These are phyloP conservation scores for Cryptocephalus moraei DNA, from an alignment of 2,888 invertebrate species.

Conservation along the genomic window DNA sequence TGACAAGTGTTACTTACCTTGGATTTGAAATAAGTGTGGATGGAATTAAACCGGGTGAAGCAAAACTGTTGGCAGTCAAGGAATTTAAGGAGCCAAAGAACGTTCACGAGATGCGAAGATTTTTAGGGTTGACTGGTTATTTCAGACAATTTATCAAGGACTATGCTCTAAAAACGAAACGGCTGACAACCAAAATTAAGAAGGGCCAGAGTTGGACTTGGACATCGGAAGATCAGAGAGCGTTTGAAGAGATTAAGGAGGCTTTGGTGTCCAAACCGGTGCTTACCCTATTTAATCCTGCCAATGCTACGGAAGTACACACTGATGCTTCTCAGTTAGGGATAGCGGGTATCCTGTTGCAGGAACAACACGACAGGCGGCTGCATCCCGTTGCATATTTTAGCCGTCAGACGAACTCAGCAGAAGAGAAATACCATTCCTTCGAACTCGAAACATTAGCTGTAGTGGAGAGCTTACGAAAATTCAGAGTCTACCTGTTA, in stretches of 20 bases:
- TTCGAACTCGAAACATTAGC: too few relatives aligned
- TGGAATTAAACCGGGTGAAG: too few relatives aligned
- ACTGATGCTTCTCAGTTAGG: constrained; percentile 22
- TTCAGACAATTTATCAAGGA: constrained; percentile 22
- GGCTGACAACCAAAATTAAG: constrained; percentile 15
- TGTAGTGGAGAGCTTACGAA: too few relatives aligned
- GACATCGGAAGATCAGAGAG: constrained; percentile 7
- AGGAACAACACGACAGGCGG: constrained; percentile 16
- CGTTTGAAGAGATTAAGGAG: constrained; percentile 10
- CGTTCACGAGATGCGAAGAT: constrained; percentile 19
- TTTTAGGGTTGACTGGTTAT: constrained; percentile 22
- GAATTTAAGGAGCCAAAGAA: constrained; percentile 18
- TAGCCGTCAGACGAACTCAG: too few relatives aligned
- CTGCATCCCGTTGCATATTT: too few relatives aligned
- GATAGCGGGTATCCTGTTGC: constrained; percentile 22
- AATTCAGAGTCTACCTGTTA: too few relatives aligned
- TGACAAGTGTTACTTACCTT: constrained; percentile 8
- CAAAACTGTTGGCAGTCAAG: constrained; percentile 18
- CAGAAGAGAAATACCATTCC: too few relatives aligned
- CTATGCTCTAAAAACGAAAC: constrained; percentile 17
- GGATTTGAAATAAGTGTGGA: constrained; percentile 17
- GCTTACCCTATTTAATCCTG: constrained; percentile 14
- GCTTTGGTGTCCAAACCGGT: constrained; percentile 9
- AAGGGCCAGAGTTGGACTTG: constrained; percentile 13
- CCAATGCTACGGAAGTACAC: constrained; percentile 20